These are phyloP conservation scores for Drosophila lacertosa DNA, from an alignment of 1,140 invertebrate species.

Conservation along the genomic window DNA sequence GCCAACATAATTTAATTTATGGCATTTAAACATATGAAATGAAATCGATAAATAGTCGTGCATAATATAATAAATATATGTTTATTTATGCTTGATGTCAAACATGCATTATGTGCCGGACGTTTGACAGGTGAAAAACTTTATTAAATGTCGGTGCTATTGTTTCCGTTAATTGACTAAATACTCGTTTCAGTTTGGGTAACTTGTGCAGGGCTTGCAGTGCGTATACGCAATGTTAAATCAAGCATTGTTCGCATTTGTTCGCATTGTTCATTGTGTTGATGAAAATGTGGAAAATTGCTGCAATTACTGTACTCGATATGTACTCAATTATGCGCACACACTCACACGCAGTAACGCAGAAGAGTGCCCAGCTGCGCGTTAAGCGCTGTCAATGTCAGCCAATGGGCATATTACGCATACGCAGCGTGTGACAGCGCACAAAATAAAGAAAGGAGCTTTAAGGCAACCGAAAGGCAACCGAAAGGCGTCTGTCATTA, in stretches of 20 bases:
- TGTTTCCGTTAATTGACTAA: slow-evolving; percentile 27
- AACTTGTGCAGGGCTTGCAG: slow-evolving; percentile 6
- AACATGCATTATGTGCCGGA: not conserved
- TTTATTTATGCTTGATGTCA: not conserved
- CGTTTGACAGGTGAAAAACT: slow-evolving; percentile 19
- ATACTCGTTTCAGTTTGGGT: slow-evolving; percentile 9
- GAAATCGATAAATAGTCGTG: not conserved
- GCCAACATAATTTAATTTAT: not conserved
- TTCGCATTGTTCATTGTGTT: slow-evolving; percentile 1
- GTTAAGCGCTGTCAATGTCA: slow-evolving; percentile 30
- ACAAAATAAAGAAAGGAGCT: slow-evolving; percentile 12
- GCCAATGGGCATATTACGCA: slow-evolving; percentile 38
- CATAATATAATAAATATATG: not conserved
- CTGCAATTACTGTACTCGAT: slow-evolving; percentile 32
- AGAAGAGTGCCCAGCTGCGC: slow-evolving; percentile 10
- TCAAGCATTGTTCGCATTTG: slow-evolving; percentile 15
- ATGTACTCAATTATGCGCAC: slow-evolving; percentile 8
- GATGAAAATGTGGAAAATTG: slow-evolving; percentile 16
- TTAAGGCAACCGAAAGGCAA: slow-evolving; percentile 25
- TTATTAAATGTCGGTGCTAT: slow-evolving; percentile 3
- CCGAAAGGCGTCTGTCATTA: slow-evolving; percentile 43
- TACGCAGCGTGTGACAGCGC: slow-evolving; percentile 38
- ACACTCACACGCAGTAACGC: too few species aligned
- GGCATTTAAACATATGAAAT: not conserved
- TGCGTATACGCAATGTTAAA: slow-evolving; percentile 26